Evolutionary conservation across 2,113 vertebrate genomes (phyloP).

Genomic region (Physeter macrocephalus): DNA sequence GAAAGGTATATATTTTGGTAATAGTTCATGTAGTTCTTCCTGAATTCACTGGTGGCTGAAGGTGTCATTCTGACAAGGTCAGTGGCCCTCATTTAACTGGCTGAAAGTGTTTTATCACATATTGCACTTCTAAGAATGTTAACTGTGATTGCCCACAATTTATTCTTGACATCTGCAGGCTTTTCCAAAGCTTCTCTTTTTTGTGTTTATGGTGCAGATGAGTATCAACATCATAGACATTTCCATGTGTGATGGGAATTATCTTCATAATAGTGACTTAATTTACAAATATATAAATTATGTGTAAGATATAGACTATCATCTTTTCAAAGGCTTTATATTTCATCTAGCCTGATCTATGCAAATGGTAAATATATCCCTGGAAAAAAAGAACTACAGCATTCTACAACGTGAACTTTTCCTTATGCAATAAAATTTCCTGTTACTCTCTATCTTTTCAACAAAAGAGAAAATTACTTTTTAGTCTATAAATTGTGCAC

Average conservation of each 20-base stretch:
- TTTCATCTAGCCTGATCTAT: not conserved
- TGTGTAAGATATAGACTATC: not conserved
- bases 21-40: constrained; percentile 22
- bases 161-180: not conserved
- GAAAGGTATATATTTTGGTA: constrained; percentile 1
- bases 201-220: not conserved
- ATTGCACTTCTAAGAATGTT: constrained; percentile 44
- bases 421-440: not conserved
- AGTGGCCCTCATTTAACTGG: constrained; percentile 43
- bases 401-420: not conserved
- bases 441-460: not conserved
- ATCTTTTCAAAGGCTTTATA: not conserved
- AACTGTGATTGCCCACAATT: not conserved
- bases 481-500: not conserved
- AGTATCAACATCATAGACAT: not conserved
- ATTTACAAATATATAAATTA: not conserved
- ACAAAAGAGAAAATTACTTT: not conserved
- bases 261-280: not conserved
- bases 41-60: not conserved
- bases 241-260: not conserved
- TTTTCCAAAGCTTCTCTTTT: not conserved
- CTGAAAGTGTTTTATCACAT: constrained; percentile 48
- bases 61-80: constrained; percentile 48
- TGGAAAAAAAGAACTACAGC: not conserved
- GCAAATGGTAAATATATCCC: not conserved